A percentile compares a stretch with the other conserved stretches of the same genome.
Conservation (phyloP, 2,888 invertebrate species). For the Parnassius mnemosyne region DNA sequence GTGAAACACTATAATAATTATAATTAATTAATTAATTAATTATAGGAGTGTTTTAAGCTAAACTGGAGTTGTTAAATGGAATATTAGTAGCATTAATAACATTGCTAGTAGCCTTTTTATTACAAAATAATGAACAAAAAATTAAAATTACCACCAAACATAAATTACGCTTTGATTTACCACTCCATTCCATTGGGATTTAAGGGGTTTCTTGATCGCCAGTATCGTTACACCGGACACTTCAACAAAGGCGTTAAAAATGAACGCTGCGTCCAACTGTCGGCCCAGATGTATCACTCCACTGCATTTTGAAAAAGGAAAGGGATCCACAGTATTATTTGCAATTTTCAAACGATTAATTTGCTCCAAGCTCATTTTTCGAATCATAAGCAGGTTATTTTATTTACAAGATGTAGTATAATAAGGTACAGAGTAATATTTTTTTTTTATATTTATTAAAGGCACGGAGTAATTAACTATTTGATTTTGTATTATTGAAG, state of each 20-base stretch:
- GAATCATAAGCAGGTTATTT: not conserved
- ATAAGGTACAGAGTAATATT: too few species aligned
- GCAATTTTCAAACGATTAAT: slow-evolving; percentile 34
- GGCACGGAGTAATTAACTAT: too few species aligned
- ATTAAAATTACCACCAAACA: slow-evolving; percentile 36
- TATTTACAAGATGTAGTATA: too few species aligned
- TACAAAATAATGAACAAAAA: too few species aligned
- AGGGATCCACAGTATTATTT: slow-evolving; percentile 34
- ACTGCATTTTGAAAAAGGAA: slow-evolving; percentile 41
- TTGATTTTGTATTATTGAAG: too few species aligned
- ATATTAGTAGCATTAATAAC: too few species aligned
- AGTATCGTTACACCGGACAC: slow-evolving; percentile 53
- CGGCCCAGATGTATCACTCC: slow-evolving; percentile 62
- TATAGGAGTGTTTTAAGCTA: too few species aligned
- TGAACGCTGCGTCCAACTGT: slow-evolving; percentile 61
- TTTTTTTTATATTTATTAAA: too few species aligned
- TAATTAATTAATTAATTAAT: too few species aligned
- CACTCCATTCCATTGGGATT: slow-evolving; percentile 46
- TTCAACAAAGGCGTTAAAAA: slow-evolving; percentile 73
- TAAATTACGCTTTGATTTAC: slow-evolving; percentile 66
- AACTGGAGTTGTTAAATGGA: too few species aligned
- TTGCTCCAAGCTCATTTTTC: slow-evolving; percentile 17
- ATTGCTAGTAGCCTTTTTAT: too few species aligned
- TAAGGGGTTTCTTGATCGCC: slow-evolving; percentile 21
- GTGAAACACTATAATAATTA: too few species aligned